phyloP scores from a whole-genome alignment of 2,888 invertebrate species.

The Mythimna vitellina region DNA sequence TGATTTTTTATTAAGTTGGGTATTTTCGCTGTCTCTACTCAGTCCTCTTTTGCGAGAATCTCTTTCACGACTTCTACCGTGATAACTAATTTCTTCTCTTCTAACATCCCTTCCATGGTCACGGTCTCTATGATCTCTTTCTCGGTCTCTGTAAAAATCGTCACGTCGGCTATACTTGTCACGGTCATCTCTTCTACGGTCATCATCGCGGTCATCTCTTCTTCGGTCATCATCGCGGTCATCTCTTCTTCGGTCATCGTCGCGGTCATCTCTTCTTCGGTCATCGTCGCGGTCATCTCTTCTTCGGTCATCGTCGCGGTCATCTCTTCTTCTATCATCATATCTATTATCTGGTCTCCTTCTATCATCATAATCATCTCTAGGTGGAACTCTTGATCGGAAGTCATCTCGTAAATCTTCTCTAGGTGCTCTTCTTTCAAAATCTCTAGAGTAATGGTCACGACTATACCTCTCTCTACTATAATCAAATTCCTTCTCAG shows the following conservation, averaged over 20 bases:
- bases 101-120: conserved; percentile 67
- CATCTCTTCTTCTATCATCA: conserved; percentile 65
- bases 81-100: conserved; percentile 61
- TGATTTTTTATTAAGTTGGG: conserved; percentile 71
- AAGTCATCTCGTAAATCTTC: conserved; percentile 66
- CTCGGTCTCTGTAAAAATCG: conserved; percentile 65
- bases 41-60: conserved; percentile 80
- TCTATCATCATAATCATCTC: conserved; percentile 66
- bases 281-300: conserved; percentile 63
- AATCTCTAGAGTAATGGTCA: conserved; percentile 72
- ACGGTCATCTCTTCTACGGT: conserved; percentile 68
- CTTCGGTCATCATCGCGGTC: conserved; percentile 63
- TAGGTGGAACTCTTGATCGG: conserved; percentile 56
- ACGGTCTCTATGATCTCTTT: conserved; percentile 68
- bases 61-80: conserved; percentile 80
- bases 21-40: conserved; percentile 78
- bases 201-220: conserved; percentile 58
- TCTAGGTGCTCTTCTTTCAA: conserved; percentile 69
- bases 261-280: conserved; percentile 49
- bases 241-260: conserved; percentile 65
- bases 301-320: conserved; percentile 62
- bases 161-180: conserved; percentile 68
- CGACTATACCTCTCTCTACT: conserved; percentile 70
- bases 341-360: conserved; percentile 49
- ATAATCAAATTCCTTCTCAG: conserved; percentile 71